Base-by-base conservation (phyloP, 1,140 invertebrate species). In the Drosophila teissieri region DNA sequence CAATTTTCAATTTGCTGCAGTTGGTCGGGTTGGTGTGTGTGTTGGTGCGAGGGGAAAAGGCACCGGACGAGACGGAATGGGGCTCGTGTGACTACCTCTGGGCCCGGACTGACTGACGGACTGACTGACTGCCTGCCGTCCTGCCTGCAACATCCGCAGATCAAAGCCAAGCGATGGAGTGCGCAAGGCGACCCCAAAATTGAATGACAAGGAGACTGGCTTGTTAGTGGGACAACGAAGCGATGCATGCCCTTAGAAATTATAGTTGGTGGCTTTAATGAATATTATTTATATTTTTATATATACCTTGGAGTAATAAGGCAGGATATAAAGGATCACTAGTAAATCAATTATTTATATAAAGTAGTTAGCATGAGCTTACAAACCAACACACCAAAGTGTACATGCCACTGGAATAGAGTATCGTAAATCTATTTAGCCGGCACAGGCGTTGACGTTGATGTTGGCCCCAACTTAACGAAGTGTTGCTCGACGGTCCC, bases 1-100 rank as follows among this genome's bases (percentile, higher is more conserved):
- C 84, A 89, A 89, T 89, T 89, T 89, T 84, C 85, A 89, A 89
- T 89, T 89, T 90, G 85, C 84, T 89, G 51, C 84, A 89, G 79
- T 78, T 72, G 51, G 19, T 46, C 73, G 64, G 73, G 36, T 37
- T 31, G 57, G 73, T 19, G 45, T 19, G 19, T 19, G 19, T 19
- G 19, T 19, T 19, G 19, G 1, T 19, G 1, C 19, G 19, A 19
- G 19, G n/a, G 34, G 22, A 14, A 10, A 48, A 15, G 55, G 27
- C 8, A 27, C 14, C 17, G 17, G 14, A 24, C 19, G 48, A 22
- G 22, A 61, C 11, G 51, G 51, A 19, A 40, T 62, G 58, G 49
- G 36, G 49, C 55, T 54, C 49, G 49, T 69, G 67, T 51, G 60
- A 61, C 67, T 70, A 57, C 79, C 79, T 73, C 46, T 39, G 37